These are phyloP conservation scores for Lagorchestes hirsutus DNA, from an alignment of 2,797 vertebrate species.

Conservation along the genomic window DNA sequence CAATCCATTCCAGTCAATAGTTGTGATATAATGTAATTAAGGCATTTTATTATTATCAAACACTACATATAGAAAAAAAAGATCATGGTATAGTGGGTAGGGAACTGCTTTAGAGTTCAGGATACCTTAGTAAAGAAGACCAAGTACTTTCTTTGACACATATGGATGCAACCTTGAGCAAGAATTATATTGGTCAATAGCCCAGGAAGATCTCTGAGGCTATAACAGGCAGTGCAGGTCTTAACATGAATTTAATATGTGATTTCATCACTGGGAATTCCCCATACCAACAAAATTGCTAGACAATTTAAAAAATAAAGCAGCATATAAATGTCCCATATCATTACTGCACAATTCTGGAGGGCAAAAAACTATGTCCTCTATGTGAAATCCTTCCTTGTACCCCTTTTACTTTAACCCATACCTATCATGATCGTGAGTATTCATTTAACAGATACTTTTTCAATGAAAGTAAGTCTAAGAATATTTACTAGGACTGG, in stretches of 20 bases:
- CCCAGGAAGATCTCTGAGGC: not conserved
- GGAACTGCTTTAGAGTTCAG: not conserved
- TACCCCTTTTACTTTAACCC: not conserved
- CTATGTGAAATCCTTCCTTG: not conserved
- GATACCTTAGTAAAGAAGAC: not conserved
- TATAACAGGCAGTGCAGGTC: not conserved
- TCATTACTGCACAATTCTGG: not conserved
- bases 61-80: not conserved
- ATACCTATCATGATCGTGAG: not conserved
- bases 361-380: not conserved
- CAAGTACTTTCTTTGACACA: not conserved
- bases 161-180: not conserved
- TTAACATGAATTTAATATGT: not conserved
- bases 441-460: not conserved
- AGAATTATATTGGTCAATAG: not conserved
- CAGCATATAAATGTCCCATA: not conserved
- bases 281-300: not conserved
- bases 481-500: not conserved
- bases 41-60: not conserved
- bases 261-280: not conserved
- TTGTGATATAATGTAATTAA: not conserved
- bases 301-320: not conserved
- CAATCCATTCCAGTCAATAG: not conserved
- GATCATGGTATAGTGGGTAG: not conserved
- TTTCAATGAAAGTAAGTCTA: not conserved